Base-by-base conservation (phyloP, 2,888 invertebrate genomes). In the Sipha maydis region DNA sequence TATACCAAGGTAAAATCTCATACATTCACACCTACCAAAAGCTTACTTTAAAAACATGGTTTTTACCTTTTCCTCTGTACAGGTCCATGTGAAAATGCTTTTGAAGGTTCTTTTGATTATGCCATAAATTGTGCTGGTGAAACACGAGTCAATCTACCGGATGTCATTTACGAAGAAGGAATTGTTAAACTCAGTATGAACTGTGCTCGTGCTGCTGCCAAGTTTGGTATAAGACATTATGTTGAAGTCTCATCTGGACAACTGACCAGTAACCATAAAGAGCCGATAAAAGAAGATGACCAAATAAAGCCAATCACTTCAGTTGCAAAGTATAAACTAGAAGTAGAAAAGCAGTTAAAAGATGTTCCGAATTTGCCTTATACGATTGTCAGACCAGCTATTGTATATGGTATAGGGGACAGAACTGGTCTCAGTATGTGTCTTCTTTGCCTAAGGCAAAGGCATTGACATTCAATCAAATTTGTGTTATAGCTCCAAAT, bases 81-180 rank as follows among this genome's bases (percentile, higher is more conserved):
- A 97, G 97, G 94, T 90, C 97, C 97, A 91, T 97, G 97, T 91
- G 95, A 95, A 91, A 94, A 94, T 91, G 97, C 96, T 0, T 95
- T 97, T 91, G 93, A 94, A 83, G 82, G 84, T 67, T 79, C 83
- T 28, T 90, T 90, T 14, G 95, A 95, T 91, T 94, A 95, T 91
- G 96, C 97, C 79, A 95, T 97, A 89, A 98, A 98, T 93, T 96
- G 97, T 92, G 98, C 98, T 1, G 97, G 96, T 3, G 98, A 98
- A 93, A 98, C 97, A 7, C 96, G 97, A 91, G 94, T 95, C 89
- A 96, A 96, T 28, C 97, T 97, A 93, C 95, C 95, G 21, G 97
- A 97, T 92, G 95, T 96, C 4, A 96, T 98, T 34, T 98, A 98
- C 92, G 94, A 95, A 91, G 98, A 98, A 92, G 98, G 98, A 25